phyloP scores from a whole-genome alignment of 92 coral and sea anemone species.

The Parazoanthus darwini region DNA sequence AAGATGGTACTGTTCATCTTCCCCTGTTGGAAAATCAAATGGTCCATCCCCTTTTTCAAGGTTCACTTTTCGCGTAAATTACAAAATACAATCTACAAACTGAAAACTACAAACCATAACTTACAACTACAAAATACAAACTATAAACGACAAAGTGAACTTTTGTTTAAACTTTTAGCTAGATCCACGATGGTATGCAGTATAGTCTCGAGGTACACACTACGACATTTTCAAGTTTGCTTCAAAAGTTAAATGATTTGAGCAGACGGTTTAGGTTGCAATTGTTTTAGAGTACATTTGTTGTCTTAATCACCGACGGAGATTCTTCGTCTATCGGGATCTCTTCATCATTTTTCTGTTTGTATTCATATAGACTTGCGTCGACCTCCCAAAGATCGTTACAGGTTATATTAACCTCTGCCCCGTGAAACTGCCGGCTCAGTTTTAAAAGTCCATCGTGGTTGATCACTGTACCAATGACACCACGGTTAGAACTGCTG shows the following conservation, averaged over 20 bases:
- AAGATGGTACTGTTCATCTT: neutral
- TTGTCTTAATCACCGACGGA: conserved; percentile 36
- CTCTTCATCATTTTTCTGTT: conserved; percentile 26
- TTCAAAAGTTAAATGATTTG: neutral
- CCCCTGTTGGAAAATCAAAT: neutral
- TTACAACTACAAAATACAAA: no score
- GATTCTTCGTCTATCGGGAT: conserved; percentile 3
- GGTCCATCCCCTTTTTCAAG: neutral
- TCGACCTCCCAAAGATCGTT: conserved; percentile 58
- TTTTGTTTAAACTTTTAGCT: neutral
- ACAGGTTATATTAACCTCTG: conserved; percentile 51
- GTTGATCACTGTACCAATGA: conserved; percentile 58
- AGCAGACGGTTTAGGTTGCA: neutral
- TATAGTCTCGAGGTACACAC: neutral
- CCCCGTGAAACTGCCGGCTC: conserved; percentile 47
- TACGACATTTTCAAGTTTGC: no score
- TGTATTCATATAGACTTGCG: conserved; percentile 29
- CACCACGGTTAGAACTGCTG: conserved; percentile 15
- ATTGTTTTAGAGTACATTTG: neutral
- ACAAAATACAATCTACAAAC: no score
- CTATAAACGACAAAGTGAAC: neutral
- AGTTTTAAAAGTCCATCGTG: conserved; percentile 75
- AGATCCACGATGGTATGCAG: neutral
- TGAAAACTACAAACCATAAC: no score
- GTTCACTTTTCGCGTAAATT: neutral